phyloP scores from a whole-genome alignment of 2,888 invertebrate genomes.

The Epirrita christyi region DNA sequence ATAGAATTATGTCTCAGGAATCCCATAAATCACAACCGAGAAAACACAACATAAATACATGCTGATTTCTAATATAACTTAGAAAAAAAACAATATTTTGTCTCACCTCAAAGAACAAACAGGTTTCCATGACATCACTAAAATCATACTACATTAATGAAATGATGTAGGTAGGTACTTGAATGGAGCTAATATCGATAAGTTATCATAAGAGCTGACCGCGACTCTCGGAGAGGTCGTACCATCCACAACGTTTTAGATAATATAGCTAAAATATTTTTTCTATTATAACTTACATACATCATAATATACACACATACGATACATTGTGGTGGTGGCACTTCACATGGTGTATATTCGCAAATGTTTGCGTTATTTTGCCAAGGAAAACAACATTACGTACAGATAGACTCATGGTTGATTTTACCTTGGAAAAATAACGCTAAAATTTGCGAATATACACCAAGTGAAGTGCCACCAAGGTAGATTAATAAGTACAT shows the following conservation, averaged over 20 bases:
- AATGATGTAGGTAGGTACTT: slow-evolving; percentile 28
- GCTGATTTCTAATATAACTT: slow-evolving; percentile 32
- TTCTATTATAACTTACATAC: too few relatives aligned
- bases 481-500: too few relatives aligned
- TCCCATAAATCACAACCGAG: slow-evolving; percentile 13
- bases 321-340: too few relatives aligned
- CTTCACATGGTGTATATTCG: too few relatives aligned
- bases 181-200: slow-evolving; percentile 48
- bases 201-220: slow-evolving; percentile 60
- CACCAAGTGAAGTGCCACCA: too few relatives aligned
- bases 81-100: slow-evolving; percentile 22
- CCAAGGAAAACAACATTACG: too few relatives aligned
- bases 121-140: slow-evolving; percentile 52
- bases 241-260: not conserved
- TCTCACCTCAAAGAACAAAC: slow-evolving; percentile 55
- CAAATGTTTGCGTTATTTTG: too few relatives aligned
- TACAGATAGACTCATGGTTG: too few relatives aligned
- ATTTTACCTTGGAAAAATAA: too few relatives aligned
- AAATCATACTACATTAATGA: slow-evolving; percentile 26
- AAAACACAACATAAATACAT: slow-evolving; percentile 16
- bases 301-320: too few relatives aligned
- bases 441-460: too few relatives aligned
- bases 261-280: too few relatives aligned
- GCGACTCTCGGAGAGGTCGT: slow-evolving; percentile 30
- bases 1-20: not conserved